Percentiles rank a stretch among this genome's conserved stretches.
phyloP scores from a whole-genome alignment of 2,888 invertebrate genomes.

The Acleris sparsana region DNA sequence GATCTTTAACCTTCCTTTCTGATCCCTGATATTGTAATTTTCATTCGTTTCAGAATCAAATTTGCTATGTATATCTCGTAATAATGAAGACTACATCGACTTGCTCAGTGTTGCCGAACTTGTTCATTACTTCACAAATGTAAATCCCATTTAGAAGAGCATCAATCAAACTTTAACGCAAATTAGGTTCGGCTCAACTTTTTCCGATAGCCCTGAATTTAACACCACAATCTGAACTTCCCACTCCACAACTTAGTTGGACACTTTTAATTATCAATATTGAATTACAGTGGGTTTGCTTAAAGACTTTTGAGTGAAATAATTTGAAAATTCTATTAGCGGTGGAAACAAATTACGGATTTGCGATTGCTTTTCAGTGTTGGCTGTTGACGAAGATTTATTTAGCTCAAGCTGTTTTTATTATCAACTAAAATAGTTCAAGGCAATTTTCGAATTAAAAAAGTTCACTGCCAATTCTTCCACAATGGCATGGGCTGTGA shows the following conservation, averaged over 20 bases:
- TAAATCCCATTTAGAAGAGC: slow-evolving; percentile 33
- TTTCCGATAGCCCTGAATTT: slow-evolving; percentile 43
- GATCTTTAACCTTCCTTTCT: no score
- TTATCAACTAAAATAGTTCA: no score
- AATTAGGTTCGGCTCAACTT: slow-evolving; percentile 40
- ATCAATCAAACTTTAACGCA: slow-evolving; percentile 41
- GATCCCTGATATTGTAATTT: not conserved
- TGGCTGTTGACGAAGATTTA: not conserved
- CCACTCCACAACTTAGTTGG: slow-evolving; percentile 41
- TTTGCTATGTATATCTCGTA: not conserved
- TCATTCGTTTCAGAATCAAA: not conserved
- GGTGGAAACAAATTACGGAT: slow-evolving; percentile 30
- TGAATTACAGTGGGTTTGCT: slow-evolving; percentile 42
- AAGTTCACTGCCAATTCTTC: no score
- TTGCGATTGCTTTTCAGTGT: slow-evolving; percentile 22
- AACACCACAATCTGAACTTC: slow-evolving; percentile 43
- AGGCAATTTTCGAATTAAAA: no score
- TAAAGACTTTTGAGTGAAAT: slow-evolving; percentile 36
- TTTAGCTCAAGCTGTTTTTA: not conserved
- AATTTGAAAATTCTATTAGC: slow-evolving; percentile 37
- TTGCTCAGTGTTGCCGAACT: not conserved
- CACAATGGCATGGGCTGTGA: no score
- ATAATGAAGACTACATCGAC: not conserved
- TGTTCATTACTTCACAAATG: slow-evolving; percentile 14
- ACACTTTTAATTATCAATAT: slow-evolving; percentile 47